phyloP scores from a whole-genome alignment of 2,113 vertebrate genomes.

The Plestiodon gilberti region DNA sequence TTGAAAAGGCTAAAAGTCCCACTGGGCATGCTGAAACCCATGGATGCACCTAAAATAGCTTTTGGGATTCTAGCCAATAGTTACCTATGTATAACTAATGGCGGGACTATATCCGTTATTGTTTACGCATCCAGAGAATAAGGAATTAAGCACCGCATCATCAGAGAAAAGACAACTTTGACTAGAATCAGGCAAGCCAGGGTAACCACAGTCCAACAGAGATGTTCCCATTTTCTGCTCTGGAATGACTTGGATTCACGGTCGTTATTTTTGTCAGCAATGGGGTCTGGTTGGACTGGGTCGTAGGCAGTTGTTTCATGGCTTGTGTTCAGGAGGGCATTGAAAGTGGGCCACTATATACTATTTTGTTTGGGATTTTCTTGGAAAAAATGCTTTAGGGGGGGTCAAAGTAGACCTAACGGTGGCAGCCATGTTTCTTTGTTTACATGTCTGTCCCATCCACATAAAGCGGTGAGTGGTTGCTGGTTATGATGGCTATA shows the following conservation, averaged over 20 bases:
- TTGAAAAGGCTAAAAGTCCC: not conserved
- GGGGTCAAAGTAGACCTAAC: not conserved
- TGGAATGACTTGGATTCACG: not conserved
- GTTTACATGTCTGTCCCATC: not conserved
- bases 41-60: not conserved
- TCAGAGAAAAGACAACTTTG: slow-evolving; percentile 45
- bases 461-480: not conserved
- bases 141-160: slow-evolving; percentile 12
- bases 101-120: slow-evolving; percentile 11
- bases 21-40: not conserved
- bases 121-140: slow-evolving; percentile 44
- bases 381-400: not conserved
- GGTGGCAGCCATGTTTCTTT: not conserved
- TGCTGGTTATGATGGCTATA: not conserved
- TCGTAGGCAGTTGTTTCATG: not conserved
- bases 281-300: not conserved
- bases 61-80: not conserved
- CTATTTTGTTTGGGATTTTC: not conserved
- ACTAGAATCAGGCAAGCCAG: not conserved
- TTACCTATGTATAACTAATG: not conserved
- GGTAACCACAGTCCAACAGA: slow-evolving; percentile 7
- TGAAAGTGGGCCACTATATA: not conserved
- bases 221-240: not conserved
- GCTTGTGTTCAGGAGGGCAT: not conserved
- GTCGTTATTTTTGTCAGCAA: not conserved